Evolutionary conservation across 1,140 invertebrate genomes (phyloP).

Genomic region (Heterodera carotae): DNA sequence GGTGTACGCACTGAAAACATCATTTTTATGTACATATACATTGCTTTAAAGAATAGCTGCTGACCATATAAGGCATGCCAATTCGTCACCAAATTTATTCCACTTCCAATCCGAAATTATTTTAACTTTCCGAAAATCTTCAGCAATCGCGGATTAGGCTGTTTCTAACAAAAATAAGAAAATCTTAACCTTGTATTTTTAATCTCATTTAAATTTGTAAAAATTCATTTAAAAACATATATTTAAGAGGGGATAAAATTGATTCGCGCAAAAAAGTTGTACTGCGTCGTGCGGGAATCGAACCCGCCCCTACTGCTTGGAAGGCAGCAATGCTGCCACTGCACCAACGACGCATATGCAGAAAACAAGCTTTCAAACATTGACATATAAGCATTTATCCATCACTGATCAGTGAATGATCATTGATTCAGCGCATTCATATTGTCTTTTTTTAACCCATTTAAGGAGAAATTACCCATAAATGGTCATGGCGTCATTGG

Average conservation of each 20-base stretch:
- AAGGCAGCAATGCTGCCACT: neutral
- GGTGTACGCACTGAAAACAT: conserved; percentile 80
- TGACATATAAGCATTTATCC: neutral
- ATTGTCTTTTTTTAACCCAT: neutral
- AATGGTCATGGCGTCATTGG: neutral
- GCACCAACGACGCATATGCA: neutral
- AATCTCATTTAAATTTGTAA: too few relatives aligned
- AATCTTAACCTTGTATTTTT: too few relatives aligned
- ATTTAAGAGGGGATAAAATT: too few relatives aligned
- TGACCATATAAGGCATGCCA: too few relatives aligned
- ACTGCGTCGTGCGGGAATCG: neutral
- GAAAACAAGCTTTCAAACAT: neutral
- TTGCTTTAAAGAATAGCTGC: too few relatives aligned
- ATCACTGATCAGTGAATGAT: neutral
- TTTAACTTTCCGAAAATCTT: too few relatives aligned
- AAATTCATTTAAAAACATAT: too few relatives aligned
- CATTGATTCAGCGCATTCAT: neutral
- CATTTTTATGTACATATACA: conserved; percentile 73
- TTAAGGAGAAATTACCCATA: neutral
- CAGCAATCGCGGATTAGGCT: too few relatives aligned
- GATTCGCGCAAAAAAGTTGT: neutral
- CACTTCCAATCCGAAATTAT: too few relatives aligned
- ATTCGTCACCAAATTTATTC: too few relatives aligned
- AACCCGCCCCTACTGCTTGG: conserved; percentile 1
- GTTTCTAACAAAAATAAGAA: too few relatives aligned